phyloP scores from a whole-genome alignment of 2,113 vertebrate genomes.

The Halcyon malimbica region DNA sequence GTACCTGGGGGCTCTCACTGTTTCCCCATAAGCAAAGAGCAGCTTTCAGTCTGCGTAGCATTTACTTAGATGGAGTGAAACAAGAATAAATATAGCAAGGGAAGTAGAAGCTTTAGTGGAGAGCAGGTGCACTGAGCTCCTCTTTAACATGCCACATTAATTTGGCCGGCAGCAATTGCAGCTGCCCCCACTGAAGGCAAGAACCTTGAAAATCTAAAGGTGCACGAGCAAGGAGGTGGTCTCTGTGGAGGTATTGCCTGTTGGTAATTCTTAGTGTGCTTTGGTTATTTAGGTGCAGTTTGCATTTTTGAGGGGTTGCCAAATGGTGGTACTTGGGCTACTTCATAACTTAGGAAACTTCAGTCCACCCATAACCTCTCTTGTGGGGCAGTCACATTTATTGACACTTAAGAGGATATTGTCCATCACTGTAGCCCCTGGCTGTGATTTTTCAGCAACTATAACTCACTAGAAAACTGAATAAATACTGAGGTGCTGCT shows the following conservation, averaged over 20 bases:
- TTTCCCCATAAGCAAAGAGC: conserved; percentile 36
- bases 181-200: conserved; percentile 13
- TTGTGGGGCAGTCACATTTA: not conserved
- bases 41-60: not conserved
- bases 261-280: not conserved
- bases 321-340: fast-evolving
- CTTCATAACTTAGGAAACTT: not conserved
- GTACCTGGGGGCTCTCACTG: not conserved
- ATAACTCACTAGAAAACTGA: not conserved
- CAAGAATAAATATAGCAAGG: conserved; percentile 38
- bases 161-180: conserved; percentile 18
- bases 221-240: not conserved
- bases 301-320: not conserved
- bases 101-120: conserved; percentile 10
- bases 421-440: fast-evolving
- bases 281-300: not conserved
- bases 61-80: conserved; percentile 8
- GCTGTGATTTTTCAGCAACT: not conserved
- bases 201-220: not conserved
- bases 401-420: fast-evolving
- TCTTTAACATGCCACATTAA: conserved; percentile 24
- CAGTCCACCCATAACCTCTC: not conserved
- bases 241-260: not conserved
- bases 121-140: conserved; percentile 55
- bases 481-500: fast-evolving